These are phyloP conservation scores for Tenebrio molitor DNA, from an alignment of 1,140 invertebrate genomes.

Conservation along the genomic window DNA sequence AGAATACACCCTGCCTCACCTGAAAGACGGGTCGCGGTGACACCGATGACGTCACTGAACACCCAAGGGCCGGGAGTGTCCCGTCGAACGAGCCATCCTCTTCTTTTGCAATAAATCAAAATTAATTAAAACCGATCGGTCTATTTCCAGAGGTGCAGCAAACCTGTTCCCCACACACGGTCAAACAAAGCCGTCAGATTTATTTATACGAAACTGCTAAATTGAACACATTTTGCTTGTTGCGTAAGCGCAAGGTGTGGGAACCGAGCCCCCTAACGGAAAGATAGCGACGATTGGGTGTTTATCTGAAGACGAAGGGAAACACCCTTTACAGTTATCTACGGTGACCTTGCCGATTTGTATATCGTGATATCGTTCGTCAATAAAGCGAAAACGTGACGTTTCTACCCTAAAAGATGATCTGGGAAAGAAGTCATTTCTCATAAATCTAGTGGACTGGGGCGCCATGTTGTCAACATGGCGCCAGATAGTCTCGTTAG, in stretches of 20 bases:
- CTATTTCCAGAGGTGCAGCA: slow-evolving; percentile 22
- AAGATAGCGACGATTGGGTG: too few species aligned
- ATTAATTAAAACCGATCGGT: neutral
- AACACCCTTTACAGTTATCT: too few species aligned
- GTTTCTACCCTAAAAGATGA: too few species aligned
- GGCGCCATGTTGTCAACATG: too few species aligned
- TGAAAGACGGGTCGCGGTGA: slow-evolving; percentile 30
- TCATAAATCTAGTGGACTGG: too few species aligned
- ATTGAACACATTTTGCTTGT: slow-evolving; percentile 14
- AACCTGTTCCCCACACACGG: neutral
- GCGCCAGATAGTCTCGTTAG: too few species aligned
- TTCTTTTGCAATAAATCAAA: slow-evolving; percentile 12
- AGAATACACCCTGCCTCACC: slow-evolving; percentile 26
- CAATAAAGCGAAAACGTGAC: too few species aligned
- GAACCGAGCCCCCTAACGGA: slow-evolving; percentile 7
- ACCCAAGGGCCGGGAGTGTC: slow-evolving; percentile 1
- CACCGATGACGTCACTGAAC: slow-evolving; percentile 14
- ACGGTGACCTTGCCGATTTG: too few species aligned
- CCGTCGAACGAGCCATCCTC: slow-evolving; percentile 8
- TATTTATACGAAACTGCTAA: neutral
- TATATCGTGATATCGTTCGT: too few species aligned
- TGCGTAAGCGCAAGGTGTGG: slow-evolving; percentile 17
- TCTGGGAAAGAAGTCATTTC: too few species aligned
- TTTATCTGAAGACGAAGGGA: too few species aligned
- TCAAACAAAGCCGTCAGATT: neutral